These are phyloP conservation scores for Drosophila sechellia DNA, from an alignment of 1,140 invertebrate species.

Conservation along the genomic window DNA sequence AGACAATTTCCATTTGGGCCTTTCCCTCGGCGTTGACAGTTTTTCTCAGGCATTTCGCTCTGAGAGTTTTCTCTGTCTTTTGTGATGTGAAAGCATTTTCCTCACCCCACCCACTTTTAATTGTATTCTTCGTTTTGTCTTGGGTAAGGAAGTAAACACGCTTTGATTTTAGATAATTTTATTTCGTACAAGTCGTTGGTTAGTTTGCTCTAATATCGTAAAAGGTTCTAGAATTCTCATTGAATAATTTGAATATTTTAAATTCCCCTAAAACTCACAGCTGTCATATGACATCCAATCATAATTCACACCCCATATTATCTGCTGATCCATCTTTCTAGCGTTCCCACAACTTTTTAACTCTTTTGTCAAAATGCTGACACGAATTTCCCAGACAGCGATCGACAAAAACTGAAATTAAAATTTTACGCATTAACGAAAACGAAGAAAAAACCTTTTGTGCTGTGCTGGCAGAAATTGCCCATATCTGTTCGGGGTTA, in stretches of 20 bases:
- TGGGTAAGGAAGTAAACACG: conserved; percentile 18
- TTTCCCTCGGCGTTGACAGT: conserved; percentile 47
- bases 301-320: conserved; percentile 67
- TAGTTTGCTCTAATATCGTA: too few relatives aligned
- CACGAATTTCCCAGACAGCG: conserved; percentile 53
- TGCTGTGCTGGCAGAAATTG: conserved; percentile 63
- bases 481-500: conserved; percentile 67
- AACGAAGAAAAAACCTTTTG: conserved; percentile 42
- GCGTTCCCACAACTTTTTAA: conserved; percentile 78
- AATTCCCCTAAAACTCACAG: too few relatives aligned
- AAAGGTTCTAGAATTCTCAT: too few relatives aligned
- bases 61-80: conserved; percentile 51
- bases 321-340: conserved; percentile 40
- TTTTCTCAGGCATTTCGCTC: conserved; percentile 61
- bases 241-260: too few relatives aligned
- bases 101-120: conserved; percentile 44
- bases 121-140: conserved; percentile 52
- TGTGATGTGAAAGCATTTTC: conserved; percentile 65
- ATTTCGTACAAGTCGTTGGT: background rate
- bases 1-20: conserved; percentile 76
- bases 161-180: background rate
- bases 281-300: background rate
- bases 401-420: conserved; percentile 71
- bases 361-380: conserved; percentile 77
- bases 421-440: conserved; percentile 81